Percentiles rank a stretch among this genome's conserved stretches.
phyloP scores from a whole-genome alignment of 1,140 invertebrate genomes.

The Aphis gossypii region DNA sequence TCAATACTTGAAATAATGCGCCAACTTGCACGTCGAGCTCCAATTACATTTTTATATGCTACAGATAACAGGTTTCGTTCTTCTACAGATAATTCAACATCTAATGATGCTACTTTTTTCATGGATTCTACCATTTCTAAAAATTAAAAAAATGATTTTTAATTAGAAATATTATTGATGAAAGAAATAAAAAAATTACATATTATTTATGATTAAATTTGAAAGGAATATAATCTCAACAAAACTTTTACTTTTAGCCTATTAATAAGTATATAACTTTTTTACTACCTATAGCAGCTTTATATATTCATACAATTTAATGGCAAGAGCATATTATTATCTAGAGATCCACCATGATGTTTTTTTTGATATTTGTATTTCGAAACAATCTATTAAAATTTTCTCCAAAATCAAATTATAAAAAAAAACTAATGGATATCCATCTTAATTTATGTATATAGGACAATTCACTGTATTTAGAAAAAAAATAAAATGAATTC shows the following conservation, averaged over 20 bases:
- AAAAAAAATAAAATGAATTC: no score
- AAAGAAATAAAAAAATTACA: not conserved
- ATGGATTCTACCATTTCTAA: conserved; percentile 77
- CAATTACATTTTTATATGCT: conserved; percentile 99
- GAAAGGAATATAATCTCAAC: no score
- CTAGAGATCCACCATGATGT: not conserved
- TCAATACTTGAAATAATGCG: conserved; percentile 96
- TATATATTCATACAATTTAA: not conserved
- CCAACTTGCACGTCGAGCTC: conserved; percentile 94
- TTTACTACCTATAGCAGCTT: no score
- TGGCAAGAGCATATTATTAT: not conserved
- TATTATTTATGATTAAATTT: no score
- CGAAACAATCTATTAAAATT: not conserved
- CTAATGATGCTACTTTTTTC: conserved; percentile 76
- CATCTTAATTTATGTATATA: no score
- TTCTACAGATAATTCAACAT: conserved; percentile 91
- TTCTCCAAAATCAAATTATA: not conserved
- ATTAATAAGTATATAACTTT: no score
- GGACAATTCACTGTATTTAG: no score
- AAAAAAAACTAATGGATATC: not conserved
- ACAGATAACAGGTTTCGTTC: conserved; percentile 96
- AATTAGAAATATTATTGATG: not conserved
- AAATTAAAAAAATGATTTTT: conserved; percentile 59
- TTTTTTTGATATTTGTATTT: not conserved
- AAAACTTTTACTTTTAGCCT: no score